Evolutionary conservation across 1,140 invertebrate species (phyloP).

Genomic region (Drosophila guanche): DNA sequence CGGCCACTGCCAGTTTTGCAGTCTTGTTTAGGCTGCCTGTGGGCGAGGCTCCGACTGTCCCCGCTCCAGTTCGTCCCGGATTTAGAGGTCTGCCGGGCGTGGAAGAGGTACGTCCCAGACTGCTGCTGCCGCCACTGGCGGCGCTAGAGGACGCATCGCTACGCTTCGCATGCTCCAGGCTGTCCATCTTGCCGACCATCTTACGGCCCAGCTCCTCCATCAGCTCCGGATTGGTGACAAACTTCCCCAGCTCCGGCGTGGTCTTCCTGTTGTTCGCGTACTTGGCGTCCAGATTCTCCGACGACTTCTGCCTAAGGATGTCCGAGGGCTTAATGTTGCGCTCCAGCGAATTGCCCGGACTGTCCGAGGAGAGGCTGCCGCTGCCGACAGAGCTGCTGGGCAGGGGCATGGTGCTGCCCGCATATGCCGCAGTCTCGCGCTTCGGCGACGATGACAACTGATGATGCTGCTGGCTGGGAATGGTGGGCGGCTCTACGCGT

Average conservation of each 20-base stretch:
- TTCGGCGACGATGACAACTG: constrained; percentile 76
- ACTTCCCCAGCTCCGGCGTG: constrained; percentile 77
- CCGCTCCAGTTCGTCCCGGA: constrained; percentile 37
- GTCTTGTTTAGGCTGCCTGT: constrained; percentile 73
- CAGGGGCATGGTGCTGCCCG: constrained; percentile 72
- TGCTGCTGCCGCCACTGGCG: constrained; percentile 36
- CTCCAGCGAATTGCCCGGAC: constrained; percentile 79
- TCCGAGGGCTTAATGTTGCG: constrained; percentile 83
- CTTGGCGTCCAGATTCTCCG: constrained; percentile 77
- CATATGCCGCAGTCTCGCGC: constrained; percentile 58
- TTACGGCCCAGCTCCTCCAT: constrained; percentile 81
- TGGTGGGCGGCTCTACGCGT: constrained; percentile 85
- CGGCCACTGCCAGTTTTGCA: constrained; percentile 61
- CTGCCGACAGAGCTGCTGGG: constrained; percentile 66
- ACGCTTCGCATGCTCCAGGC: constrained; percentile 73
- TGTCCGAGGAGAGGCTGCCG: constrained; percentile 62
- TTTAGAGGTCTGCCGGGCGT: constrained; percentile 57
- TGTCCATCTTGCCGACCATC: constrained; percentile 76
- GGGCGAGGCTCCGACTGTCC: constrained; percentile 62
- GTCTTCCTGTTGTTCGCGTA: constrained; percentile 72
- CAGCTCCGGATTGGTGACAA: constrained; percentile 73
- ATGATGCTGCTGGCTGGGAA: constrained; percentile 77
- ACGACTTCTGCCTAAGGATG: constrained; percentile 79
- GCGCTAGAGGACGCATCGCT: constrained; percentile 39
- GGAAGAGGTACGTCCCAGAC: constrained; percentile 64